Percentiles rank a stretch among this genome's conserved stretches.
Conservation (phyloP, 2,797 vertebrate species). For the Tachyglossus aculeatus region DNA sequence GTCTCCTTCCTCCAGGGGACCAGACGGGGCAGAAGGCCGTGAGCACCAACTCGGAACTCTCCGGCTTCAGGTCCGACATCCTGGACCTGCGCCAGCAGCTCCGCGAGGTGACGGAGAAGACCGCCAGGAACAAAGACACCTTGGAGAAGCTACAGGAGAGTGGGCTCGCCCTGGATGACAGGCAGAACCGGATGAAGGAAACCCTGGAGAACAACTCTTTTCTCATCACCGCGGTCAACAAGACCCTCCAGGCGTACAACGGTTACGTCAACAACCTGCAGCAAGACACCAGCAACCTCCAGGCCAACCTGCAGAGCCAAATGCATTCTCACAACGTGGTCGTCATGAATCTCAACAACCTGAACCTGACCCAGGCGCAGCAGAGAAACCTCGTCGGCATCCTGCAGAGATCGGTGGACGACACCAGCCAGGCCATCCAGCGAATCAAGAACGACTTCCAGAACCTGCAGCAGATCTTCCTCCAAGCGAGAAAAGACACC, state of each 20-base stretch:
- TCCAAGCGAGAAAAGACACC: conserved; percentile 85
- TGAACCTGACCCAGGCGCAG: conserved; percentile 91
- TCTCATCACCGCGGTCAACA: conserved; percentile 85
- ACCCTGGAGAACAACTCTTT: conserved; percentile 85
- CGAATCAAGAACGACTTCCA: conserved; percentile 89
- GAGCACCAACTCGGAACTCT: conserved; percentile 90
- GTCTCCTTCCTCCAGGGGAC: conserved; percentile 77
- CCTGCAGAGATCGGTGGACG: conserved; percentile 89
- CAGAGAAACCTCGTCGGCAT: conserved; percentile 83
- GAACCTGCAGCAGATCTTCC: conserved; percentile 85
- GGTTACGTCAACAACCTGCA: conserved; percentile 84
- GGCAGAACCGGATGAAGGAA: conserved; percentile 86
- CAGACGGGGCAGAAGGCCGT: conserved; percentile 88
- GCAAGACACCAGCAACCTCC: conserved; percentile 84
- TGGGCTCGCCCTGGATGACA: conserved; percentile 81
- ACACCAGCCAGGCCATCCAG: conserved; percentile 86
- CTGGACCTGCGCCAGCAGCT: conserved; percentile 87
- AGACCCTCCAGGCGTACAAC: conserved; percentile 86
- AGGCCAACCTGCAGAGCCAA: conserved; percentile 87
- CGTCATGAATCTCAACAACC: conserved; percentile 84
- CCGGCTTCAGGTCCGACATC: conserved; percentile 89
- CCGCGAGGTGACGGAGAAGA: conserved; percentile 85
- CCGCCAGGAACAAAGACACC: conserved; percentile 85
- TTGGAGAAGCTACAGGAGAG: conserved; percentile 87
- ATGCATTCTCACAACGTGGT: conserved; percentile 83